Evolutionary conservation across 1,140 invertebrate genomes (phyloP).

Genomic region (Carcinoscorpius rotundicauda): DNA sequence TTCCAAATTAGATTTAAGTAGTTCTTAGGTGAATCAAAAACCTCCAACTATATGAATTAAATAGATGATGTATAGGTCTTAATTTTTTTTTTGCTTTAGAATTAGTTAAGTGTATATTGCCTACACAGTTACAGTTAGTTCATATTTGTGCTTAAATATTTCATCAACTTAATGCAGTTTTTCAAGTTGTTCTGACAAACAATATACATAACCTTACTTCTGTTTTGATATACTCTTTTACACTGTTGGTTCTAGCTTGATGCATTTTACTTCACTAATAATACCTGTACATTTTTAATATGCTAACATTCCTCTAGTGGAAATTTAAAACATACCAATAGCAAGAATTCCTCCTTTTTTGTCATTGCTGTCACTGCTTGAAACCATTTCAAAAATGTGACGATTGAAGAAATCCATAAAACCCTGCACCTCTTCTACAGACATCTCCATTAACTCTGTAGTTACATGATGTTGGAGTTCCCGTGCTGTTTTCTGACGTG

Average conservation of each 20-base stretch:
- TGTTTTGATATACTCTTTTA: too few species aligned
- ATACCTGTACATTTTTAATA: conserved; percentile 2
- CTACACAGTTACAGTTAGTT: too few species aligned
- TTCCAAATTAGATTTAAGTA: too few species aligned
- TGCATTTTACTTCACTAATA: conserved; percentile 5
- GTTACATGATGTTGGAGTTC: conserved; percentile 83
- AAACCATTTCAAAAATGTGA: conserved; percentile 92
- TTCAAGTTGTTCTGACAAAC: too few species aligned
- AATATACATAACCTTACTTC: too few species aligned
- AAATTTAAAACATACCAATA: conserved; percentile 52
- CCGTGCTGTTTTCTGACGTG: conserved; percentile 64
- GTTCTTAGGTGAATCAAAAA: too few species aligned
- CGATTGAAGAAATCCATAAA: conserved; percentile 94
- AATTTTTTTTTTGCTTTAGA: too few species aligned
- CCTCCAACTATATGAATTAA: too few species aligned
- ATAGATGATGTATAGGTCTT: too few species aligned
- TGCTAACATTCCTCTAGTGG: conserved; percentile 1
- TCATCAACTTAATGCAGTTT: too few species aligned
- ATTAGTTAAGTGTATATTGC: too few species aligned
- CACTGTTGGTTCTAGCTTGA: background rate
- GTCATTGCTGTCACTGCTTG: conserved; percentile 79
- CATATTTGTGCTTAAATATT: too few species aligned
- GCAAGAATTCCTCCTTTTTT: conserved; percentile 91
- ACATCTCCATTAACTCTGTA: conserved; percentile 79
- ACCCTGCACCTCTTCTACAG: conserved; percentile 72